These are phyloP conservation scores for Albula goreensis DNA, from an alignment of 2,113 vertebrate species.

Conservation along the genomic window DNA sequence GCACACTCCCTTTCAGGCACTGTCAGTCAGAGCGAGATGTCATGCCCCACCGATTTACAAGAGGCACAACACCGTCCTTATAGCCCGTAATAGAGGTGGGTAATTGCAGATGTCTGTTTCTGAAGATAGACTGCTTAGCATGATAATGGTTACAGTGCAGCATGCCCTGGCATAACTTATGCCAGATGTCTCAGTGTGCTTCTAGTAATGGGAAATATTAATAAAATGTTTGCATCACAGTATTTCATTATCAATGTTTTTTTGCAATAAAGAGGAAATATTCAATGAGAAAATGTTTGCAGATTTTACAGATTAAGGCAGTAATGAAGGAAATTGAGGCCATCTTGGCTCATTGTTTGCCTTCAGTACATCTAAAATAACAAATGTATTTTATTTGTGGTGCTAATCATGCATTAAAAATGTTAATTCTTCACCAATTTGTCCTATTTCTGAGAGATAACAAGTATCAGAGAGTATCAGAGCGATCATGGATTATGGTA, in stretches of 20 bases:
- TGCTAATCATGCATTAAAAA: background rate
- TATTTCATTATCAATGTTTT: slow-evolving; percentile 26
- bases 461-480: too few relatives aligned
- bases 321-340: background rate
- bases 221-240: slow-evolving; percentile 28
- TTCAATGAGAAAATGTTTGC: slow-evolving; percentile 10
- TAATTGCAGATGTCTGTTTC: slow-evolving; percentile 50
- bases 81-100: slow-evolving; percentile 42
- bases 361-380: background rate
- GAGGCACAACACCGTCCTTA: slow-evolving; percentile 42
- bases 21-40: slow-evolving; percentile 32
- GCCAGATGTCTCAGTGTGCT: background rate
- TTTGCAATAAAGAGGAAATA: slow-evolving; percentile 18
- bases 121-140: slow-evolving; percentile 46
- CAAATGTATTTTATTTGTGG: background rate
- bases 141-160: slow-evolving; percentile 39
- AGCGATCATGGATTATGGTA: too few relatives aligned
- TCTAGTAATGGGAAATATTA: slow-evolving; percentile 25
- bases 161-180: slow-evolving; percentile 6
- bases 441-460: background rate
- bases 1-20: slow-evolving; percentile 18
- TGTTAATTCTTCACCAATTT: background rate
- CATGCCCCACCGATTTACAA: slow-evolving; percentile 45
- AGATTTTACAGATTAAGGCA: slow-evolving; percentile 16
- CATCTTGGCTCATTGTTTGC: background rate